Percentiles rank a stretch among this genome's conserved stretches.
phyloP scores from a whole-genome alignment of 1,140 invertebrate species.

The Pachypsylla venusta region DNA sequence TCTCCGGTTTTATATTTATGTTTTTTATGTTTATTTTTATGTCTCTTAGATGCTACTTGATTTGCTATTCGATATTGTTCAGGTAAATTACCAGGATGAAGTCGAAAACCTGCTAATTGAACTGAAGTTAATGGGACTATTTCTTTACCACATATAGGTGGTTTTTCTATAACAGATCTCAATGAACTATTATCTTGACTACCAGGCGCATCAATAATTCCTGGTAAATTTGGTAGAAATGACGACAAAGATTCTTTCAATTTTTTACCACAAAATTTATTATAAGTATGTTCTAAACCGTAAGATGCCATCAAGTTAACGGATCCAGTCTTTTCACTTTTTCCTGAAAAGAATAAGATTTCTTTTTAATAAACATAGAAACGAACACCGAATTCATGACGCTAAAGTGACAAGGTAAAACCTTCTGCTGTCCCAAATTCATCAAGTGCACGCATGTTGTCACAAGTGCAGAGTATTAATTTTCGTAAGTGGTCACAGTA shows the following conservation, averaged over 20 bases:
- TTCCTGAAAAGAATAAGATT: conserved; percentile 46
- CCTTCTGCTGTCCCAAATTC: too few relatives aligned
- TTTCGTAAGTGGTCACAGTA: too few relatives aligned
- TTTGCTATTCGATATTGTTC: conserved; percentile 91
- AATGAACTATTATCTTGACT: conserved; percentile 66
- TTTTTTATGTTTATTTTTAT: conserved; percentile 90
- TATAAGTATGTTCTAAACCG: conserved; percentile 91
- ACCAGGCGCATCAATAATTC: conserved; percentile 82
- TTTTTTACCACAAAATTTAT: conserved; percentile 96
- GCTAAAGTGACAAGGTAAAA: too few relatives aligned
- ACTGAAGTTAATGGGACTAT: conserved; percentile 70
- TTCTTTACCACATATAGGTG: conserved; percentile 91
- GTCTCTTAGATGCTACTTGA: conserved; percentile 78
- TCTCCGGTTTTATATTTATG: conserved; percentile 80
- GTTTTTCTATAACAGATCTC: conserved; percentile 90
- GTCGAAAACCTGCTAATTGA: conserved; percentile 80
- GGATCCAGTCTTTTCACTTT: conserved; percentile 86
- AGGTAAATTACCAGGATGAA: conserved; percentile 88
- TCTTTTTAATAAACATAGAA: too few relatives aligned
- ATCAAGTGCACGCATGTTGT: too few relatives aligned
- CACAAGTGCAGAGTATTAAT: too few relatives aligned
- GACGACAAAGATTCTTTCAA: conserved; percentile 88
- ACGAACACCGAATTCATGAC: too few relatives aligned
- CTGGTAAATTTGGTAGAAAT: conserved; percentile 85
- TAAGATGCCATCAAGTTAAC: conserved; percentile 94